Percentiles rank a stretch among this genome's conserved stretches.
Conservation (phyloP, 2,888 invertebrate genomes). For the Gymnosoma rotundatum region DNA sequence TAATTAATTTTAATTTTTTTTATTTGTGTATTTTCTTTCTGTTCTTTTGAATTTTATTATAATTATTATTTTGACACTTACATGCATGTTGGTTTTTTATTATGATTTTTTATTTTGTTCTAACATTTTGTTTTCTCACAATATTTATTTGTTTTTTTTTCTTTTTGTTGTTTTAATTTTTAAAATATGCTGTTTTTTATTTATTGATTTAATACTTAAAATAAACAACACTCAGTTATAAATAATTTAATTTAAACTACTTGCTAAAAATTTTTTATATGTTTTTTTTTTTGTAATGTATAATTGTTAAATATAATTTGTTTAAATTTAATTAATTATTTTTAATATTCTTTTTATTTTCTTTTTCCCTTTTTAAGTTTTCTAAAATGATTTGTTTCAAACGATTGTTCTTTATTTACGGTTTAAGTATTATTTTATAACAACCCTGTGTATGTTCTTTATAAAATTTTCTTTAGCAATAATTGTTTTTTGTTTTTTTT, state of each 20-base stretch:
- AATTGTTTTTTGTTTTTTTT: neutral
- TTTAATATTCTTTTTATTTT: constrained; percentile 32
- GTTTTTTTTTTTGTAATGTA: constrained; percentile 65
- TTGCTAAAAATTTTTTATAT: constrained; percentile 62
- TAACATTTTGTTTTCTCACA: constrained; percentile 59
- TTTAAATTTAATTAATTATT: constrained; percentile 57
- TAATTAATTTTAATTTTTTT: constrained; percentile 23
- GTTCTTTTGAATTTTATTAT: constrained; percentile 48
- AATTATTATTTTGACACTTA: constrained; percentile 70
- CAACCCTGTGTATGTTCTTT: constrained; percentile 70
- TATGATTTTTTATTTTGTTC: constrained; percentile 36
- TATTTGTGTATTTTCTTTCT: constrained; percentile 66
- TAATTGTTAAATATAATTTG: constrained; percentile 67
- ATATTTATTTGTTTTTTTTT: constrained; percentile 4
- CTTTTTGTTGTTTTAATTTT: constrained; percentile 3
- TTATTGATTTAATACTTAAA: constrained; percentile 57
- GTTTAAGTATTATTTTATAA: constrained; percentile 70
- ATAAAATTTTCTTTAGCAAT: constrained; percentile 20
- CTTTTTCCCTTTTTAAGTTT: constrained; percentile 26
- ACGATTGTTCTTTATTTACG: constrained; percentile 72
- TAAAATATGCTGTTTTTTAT: constrained; percentile 49
- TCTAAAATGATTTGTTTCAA: constrained; percentile 72
- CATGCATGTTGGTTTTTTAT: constrained; percentile 65
- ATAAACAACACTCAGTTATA: constrained; percentile 69
- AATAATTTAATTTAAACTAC: constrained; percentile 65